Evolutionary conservation across 2,797 vertebrate genomes (phyloP), one percentile per base, ranked within the genome.

Genomic region (Graptemys geographica): DNA sequence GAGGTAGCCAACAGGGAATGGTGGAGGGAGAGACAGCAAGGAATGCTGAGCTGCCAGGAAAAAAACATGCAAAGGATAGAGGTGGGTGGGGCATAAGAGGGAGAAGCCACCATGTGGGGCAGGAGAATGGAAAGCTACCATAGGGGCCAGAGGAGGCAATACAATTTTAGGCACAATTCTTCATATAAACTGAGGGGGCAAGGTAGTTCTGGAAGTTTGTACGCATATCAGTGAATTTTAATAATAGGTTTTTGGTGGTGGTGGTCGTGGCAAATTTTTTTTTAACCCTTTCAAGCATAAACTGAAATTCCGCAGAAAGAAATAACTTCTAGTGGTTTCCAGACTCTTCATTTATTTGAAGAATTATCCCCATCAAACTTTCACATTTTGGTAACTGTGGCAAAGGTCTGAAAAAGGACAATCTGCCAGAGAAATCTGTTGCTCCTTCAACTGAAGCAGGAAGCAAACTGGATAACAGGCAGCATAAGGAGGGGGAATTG

Each of bases 61-160:
- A 78, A 13, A 83, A 2, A 93, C 10, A 11, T 23, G 8, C 76
- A 27, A 84, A 79, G 6, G 33, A 3, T 15, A 28, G 76, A 69
- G 6, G 10, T 4, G 83, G 11, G 51, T 10, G 5, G n/a, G 65
- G 52, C 4, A 90, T 10, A 86, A 90, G 16, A 83, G 3, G 85
- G 23, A 41, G 19, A 93, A 95, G 5, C 7, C 2, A 57, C 11
- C 8, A 21, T 2, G 6, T 2, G 4, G 1, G 8, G 10, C 44
- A 0, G 0, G 7, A 65, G 2, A 15, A 18, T 52, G 5, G 18
- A 21, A 80, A 62, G 78, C 25, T 83, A 3, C 2, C 11, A 57
- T 0, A 1, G 0, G 84, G 57, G n/a, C 78, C 19, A 86, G 47
- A 57, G 4, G 28, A 79, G 81, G 8, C 0, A 25, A 44, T 74